Conservation (phyloP, 2,113 vertebrate species). For the Phrynosoma platyrhinos region DNA sequence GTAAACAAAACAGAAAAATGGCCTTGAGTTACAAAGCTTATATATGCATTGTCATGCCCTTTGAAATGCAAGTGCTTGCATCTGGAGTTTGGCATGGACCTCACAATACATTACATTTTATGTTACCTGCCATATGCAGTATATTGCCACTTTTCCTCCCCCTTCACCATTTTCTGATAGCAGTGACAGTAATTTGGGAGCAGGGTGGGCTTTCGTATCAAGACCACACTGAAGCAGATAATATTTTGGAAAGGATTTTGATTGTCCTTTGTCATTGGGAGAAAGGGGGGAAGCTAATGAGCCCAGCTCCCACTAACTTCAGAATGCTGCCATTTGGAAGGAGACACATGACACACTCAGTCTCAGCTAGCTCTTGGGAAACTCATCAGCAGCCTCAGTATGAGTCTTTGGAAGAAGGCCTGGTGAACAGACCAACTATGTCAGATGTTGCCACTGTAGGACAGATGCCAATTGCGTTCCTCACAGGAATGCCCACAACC, state of each 20-base stretch:
- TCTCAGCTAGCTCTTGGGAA: neutral
- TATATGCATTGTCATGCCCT: conserved; percentile 10
- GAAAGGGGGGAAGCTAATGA: neutral
- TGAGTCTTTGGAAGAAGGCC: neutral
- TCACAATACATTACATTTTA: neutral
- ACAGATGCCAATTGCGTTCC: neutral
- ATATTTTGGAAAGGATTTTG: neutral
- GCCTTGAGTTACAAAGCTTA: neutral
- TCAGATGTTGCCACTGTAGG: neutral
- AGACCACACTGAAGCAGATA: neutral
- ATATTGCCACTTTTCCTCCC: neutral
- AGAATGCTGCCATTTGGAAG: neutral
- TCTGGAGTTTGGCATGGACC: neutral
- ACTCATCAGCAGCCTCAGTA: neutral
- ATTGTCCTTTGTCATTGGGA: neutral
- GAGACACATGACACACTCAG: neutral
- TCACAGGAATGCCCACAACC: no score
- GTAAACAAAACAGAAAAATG: conserved; percentile 25
- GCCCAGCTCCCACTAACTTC: neutral
- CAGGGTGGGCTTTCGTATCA: neutral
- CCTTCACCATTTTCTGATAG: neutral
- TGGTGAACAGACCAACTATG: neutral
- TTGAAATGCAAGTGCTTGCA: neutral
- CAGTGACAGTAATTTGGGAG: neutral
- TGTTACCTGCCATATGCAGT: conserved; percentile 29